Base-by-base conservation (phyloP, 1,140 invertebrate species). In the Drosophila nannoptera region DNA sequence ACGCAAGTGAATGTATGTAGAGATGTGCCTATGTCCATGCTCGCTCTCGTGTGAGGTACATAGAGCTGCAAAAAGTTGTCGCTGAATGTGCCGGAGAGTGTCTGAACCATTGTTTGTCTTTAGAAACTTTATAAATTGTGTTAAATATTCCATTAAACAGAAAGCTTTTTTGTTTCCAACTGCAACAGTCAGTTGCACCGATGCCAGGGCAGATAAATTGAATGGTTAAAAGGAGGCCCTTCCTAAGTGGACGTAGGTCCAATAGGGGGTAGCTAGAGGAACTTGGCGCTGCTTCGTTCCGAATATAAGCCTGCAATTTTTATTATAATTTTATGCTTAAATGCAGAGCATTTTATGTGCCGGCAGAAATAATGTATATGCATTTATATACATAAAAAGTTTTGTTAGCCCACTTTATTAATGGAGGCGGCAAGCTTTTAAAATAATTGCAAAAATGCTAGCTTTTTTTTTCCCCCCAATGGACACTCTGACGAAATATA, bases 91-190 rank as follows among this genome's bases (percentile, higher is more conserved):
- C 53, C 62, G 50, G 64, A 29, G 50, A 69, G 78, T 77, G 74
- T 74, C 48, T 63, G 73, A 80, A 80, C 74, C 76, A 80, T 73
- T 84, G 80, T 84, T 84, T 86, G 73, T 84, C 80, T 86, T 84
- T 81, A 48, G 66, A 69, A 81, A 81, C 66, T 86, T 84, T 84
- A 70, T 86, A 84, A 84, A 84, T 84, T 84, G 82, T 86, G 77
- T 84, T 84, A 86, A 86, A 87, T 84, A 84, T 84, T 84, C 81
- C 81, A 84, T 84, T 84, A 84, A 84, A 86, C 82, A 87, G 71
- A 84, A 84, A 84, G 81, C 82, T 84, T 84, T 74, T 70, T 43
- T 60, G 54, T 49, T 50, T 31, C 5, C 55, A 69, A 55, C 70
- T 65, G 67, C 49, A 68, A 65, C 63, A 72, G 42, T 68, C 55